Evolutionary conservation across 2,888 invertebrate species (phyloP), one percentile per base, ranked within the genome.

Genomic region (Gandaritis pyraliata): DNA sequence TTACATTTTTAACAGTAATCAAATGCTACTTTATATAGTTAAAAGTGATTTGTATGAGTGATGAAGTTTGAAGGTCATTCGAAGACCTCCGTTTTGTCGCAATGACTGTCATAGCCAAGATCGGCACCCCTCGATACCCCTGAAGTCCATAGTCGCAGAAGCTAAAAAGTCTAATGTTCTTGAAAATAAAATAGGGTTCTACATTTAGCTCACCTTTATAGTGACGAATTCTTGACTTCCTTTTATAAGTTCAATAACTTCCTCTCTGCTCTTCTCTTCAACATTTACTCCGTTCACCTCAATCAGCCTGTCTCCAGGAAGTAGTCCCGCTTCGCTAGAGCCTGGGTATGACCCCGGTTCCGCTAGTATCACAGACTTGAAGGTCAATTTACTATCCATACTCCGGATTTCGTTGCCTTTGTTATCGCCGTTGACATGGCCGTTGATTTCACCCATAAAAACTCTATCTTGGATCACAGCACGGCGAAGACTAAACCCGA

Each of bases 281-380:
- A 98, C 98, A 66, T 95, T 94, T 29, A 95, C 94, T 29, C 96
- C 96, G 81, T 98, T 98, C 36, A 99, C 98, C 93, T 98, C 97
- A 71, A 98, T 91, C 30, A 99, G 94, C 73, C 97, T 94, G 88
- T 99, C 99, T 5, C 99, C 99, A n/a, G 98, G 98, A 61, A 98
- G 91, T 23, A 99, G 93, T 4, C 98, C 98, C 7, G 97, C 97
- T 71, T 96, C 96, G 77, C 95, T 95, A 62, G 96, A 94, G 11
- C 95, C 95, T 12, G 91, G 96, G 74, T 95, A 95, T 54, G 96
- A 94, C 11, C 97, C 97, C 0, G 98, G 98, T 82, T 98, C 98
- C 11, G 98, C 98, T 78, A 98, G 96, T 70, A 97, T 96, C 23
- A 98, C 97, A 57, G 96, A 94, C 73, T 94, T 94, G 87, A 94